These are phyloP conservation scores for Rhodophaea formosa DNA, from an alignment of 2,888 invertebrate genomes.

Conservation along the genomic window DNA sequence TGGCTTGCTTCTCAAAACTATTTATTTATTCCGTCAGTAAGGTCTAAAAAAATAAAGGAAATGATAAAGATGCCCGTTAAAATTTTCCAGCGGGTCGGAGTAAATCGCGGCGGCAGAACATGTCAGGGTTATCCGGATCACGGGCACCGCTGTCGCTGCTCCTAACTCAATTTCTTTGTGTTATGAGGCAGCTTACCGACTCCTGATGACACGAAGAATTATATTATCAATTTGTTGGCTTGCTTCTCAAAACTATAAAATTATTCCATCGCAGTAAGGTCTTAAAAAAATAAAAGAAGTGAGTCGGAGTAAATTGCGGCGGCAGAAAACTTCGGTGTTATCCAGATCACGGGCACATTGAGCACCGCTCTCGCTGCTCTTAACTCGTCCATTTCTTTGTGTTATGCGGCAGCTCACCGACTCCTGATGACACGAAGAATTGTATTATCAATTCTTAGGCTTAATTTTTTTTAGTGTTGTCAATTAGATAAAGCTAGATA, in stretches of 20 bases:
- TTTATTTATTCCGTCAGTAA: too few species aligned
- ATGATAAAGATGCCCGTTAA: too few species aligned
- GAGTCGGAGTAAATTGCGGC: constrained; percentile 47
- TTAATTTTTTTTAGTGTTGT: too few species aligned
- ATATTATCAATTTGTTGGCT: too few species aligned
- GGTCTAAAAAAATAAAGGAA: too few species aligned
- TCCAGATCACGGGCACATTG: constrained; percentile 36
- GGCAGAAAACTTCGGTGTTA: too few species aligned
- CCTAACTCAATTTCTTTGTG: constrained; percentile 31
- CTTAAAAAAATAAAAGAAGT: too few species aligned
- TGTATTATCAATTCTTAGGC: too few species aligned
- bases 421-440: not conserved
- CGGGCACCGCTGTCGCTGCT: constrained; percentile 42
- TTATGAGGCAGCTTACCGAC: not conserved
- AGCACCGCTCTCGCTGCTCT: constrained; percentile 43
- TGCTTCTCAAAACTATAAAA: too few species aligned
- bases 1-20: too few species aligned
- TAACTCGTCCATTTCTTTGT: constrained; percentile 31
- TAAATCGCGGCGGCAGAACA: constrained; percentile 38
- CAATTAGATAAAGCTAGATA: too few species aligned
- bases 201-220: not conserved
- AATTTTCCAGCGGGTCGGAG: constrained; percentile 31
- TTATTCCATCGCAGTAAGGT: too few species aligned
- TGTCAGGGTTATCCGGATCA: constrained; percentile 60
- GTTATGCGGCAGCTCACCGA: not conserved